These are phyloP conservation scores for Venusia cambrica DNA, from an alignment of 2,888 invertebrate genomes.

Conservation along the genomic window DNA sequence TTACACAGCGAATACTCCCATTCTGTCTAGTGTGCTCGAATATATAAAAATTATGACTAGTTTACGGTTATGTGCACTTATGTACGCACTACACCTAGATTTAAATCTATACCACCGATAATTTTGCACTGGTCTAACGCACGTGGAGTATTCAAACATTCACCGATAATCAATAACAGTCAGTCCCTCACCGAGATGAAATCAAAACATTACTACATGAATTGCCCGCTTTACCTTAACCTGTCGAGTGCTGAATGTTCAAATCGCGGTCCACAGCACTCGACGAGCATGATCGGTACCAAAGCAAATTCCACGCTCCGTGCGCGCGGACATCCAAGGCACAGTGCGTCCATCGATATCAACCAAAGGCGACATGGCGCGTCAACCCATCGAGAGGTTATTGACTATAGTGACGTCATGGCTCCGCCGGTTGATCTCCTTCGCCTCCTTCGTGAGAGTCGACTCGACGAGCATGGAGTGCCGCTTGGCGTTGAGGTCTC, in stretches of 20 bases:
- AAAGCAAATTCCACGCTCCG: no score
- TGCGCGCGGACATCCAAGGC: conserved; percentile 7
- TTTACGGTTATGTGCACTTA: conserved; percentile 57
- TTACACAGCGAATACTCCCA: conserved; percentile 10
- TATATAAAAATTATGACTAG: conserved; percentile 62
- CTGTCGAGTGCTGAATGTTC: no score
- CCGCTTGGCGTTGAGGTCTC: conserved; percentile 59
- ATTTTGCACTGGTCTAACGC: no score
- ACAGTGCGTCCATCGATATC: conserved; percentile 22
- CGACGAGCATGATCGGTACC: no score
- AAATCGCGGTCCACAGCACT: no score
- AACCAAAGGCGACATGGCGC: no score
- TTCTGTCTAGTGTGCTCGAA: conserved; percentile 32
- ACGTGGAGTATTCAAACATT: no score
- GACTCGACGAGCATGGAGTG: conserved; percentile 74
- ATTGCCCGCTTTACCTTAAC: no score
- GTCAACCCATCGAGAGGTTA: conserved; percentile 74
- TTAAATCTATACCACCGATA: no score
- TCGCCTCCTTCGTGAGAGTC: conserved; percentile 57
- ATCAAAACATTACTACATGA: no score
- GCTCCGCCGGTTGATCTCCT: conserved; percentile 65
- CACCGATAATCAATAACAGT: no score
- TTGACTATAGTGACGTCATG: conserved; percentile 65
- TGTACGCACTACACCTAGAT: conserved; percentile 35
- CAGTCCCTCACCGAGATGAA: no score